Evolutionary conservation across 2,888 invertebrate species (phyloP).

Genomic region (Adineta ricciae): DNA sequence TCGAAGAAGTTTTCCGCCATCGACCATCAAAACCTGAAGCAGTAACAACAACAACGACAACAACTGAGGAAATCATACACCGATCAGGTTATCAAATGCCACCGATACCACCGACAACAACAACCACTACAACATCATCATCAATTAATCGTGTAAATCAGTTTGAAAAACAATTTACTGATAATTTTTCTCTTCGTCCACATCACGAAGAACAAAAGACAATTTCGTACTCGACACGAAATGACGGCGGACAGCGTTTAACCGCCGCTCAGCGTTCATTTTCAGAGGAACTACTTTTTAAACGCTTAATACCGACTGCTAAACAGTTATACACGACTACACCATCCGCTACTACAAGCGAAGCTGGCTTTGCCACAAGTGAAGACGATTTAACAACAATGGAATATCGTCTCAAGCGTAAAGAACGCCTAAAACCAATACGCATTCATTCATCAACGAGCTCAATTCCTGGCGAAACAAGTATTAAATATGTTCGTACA

Average conservation of each 20-base stretch:
- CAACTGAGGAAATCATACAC: background rate
- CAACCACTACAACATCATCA: background rate
- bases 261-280: background rate
- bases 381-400: background rate
- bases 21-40: background rate
- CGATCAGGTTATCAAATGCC: background rate
- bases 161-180: background rate
- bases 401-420: background rate
- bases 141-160: background rate
- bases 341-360: background rate
- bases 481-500: background rate
- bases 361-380: conserved; percentile 16
- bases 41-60: background rate
- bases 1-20: background rate
- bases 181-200: background rate
- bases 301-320: conserved; percentile 4
- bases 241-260: background rate
- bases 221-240: too few relatives aligned
- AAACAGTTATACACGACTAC: background rate
- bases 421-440: conserved; percentile 16
- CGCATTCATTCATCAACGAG: background rate
- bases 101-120: background rate
- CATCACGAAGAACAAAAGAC: background rate
- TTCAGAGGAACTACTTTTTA: background rate
- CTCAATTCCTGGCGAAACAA: background rate